phyloP scores from a whole-genome alignment of 2,797 vertebrate genomes.

The Buphagus erythrorhynchus region DNA sequence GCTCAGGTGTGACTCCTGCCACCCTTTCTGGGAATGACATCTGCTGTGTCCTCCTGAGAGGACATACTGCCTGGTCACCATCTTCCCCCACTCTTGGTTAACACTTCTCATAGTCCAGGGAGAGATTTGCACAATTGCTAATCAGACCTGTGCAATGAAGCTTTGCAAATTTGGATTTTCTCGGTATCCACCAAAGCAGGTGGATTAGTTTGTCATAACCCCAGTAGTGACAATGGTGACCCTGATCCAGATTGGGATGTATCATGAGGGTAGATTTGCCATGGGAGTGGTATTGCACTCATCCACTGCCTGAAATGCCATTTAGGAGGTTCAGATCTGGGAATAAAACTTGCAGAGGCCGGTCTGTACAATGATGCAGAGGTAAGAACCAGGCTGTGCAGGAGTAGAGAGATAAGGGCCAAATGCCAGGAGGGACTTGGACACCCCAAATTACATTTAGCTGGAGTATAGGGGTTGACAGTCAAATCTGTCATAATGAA shows the following conservation, averaged over 20 bases:
- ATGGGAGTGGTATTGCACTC: background rate
- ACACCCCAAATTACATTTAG: background rate
- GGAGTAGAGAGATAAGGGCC: background rate
- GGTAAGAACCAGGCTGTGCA: background rate
- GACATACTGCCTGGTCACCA: background rate
- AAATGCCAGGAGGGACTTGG: background rate
- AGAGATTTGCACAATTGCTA: background rate
- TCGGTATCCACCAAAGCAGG: accelerated
- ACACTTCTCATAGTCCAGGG: background rate
- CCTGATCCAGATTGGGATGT: background rate
- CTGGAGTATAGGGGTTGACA: background rate
- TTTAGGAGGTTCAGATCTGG: background rate
- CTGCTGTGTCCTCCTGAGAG: background rate
- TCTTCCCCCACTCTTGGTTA: background rate
- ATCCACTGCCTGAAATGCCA: background rate
- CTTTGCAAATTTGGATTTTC: background rate
- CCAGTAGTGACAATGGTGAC: background rate
- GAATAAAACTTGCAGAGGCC: background rate
- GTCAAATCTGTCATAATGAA: background rate
- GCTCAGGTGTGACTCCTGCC: background rate
- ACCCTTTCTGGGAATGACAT: background rate
- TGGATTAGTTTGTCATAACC: background rate
- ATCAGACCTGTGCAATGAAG: background rate
- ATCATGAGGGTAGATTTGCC: background rate
- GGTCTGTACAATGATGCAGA: accelerated